Conservation (phyloP, 2,888 invertebrate genomes). For the Spicauda simplicius region DNA sequence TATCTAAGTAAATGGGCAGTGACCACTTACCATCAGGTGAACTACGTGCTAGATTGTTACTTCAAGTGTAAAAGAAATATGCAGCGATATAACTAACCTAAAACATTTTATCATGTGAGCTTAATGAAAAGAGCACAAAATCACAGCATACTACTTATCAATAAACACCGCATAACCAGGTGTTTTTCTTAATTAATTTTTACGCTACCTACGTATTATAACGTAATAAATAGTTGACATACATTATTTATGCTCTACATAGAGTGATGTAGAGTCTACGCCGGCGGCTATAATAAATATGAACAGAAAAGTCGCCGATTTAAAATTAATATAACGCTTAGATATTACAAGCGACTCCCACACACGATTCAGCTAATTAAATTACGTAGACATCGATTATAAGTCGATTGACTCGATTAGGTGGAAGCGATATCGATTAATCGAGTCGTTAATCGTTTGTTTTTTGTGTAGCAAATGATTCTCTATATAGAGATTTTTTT, state of each 20-base stretch:
- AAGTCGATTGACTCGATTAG: slow-evolving; percentile 34
- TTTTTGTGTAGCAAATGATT: slow-evolving; percentile 21
- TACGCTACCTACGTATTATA: slow-evolving; percentile 35
- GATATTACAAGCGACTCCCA: slow-evolving; percentile 32
- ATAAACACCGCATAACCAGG: slow-evolving; percentile 12
- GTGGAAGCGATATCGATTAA: slow-evolving; percentile 32
- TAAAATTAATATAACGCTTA: slow-evolving; percentile 51
- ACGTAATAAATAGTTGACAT: slow-evolving; percentile 29
- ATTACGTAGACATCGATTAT: slow-evolving; percentile 37
- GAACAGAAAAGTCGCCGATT: slow-evolving; percentile 62
- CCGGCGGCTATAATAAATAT: slow-evolving; percentile 55
- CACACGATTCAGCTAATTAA: slow-evolving; percentile 31
- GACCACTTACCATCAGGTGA: too few relatives aligned
- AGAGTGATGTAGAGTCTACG: slow-evolving; percentile 48
- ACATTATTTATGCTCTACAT: slow-evolving; percentile 51
- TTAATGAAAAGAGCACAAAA: too few relatives aligned
- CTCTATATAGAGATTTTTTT: too few relatives aligned
- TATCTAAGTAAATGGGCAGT: too few relatives aligned
- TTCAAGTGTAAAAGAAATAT: too few relatives aligned
- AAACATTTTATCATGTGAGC: too few relatives aligned
- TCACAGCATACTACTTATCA: background rate
- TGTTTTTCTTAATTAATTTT: slow-evolving; percentile 35
- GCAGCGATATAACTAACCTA: too few relatives aligned
- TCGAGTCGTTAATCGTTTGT: slow-evolving; percentile 27
- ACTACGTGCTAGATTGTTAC: too few relatives aligned